Base-by-base conservation (phyloP, 2,888 invertebrate genomes). In the Sphecodes monilicornis region DNA sequence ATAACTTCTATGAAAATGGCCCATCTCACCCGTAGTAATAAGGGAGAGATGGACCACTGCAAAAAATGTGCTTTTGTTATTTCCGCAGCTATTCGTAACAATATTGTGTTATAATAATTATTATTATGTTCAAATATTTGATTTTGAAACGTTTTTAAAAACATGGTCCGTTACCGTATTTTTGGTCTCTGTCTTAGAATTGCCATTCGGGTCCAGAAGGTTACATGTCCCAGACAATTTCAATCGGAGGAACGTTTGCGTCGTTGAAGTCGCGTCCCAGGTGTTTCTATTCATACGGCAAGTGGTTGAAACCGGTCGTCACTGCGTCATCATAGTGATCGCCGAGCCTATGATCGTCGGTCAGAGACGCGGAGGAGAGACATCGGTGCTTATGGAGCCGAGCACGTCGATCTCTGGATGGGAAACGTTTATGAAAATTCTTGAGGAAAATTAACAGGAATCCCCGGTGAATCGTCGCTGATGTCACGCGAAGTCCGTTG, bases 401-500 rank as follows among this genome's bases (percentile, higher is more conserved):
- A 29, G 41, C 32, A 46, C 46, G 69, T 4, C n/a, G 66, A 60
- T 29, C 26, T 26, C 66, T 54, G 54, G 72, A 80, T 29, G 71
- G 72, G 36, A n/a, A 66, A 46, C n/a, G 18, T 83, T 86, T 79
- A 57, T 60, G 86, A 82, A 90, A 90, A 89, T 86, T 80, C 74
- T 88, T 72, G 78, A 89, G 88, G 91, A 92, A 91, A 89, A 89
- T 88, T 86, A 85, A 85, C 79, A 90, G 90, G 88, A 92, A 90
- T 91, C 85, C 88, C 91, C 88, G 82, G 41, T 88, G 88, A 86
- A 88, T 91, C 80, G 79, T 64, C 43, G 83, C 90, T 93, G 91
- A 92, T 92, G 92, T 93, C 91, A 93, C 89, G 88, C 88, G 80
- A 90, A 85, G 88, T 75, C 84, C 75, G 89, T 93, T 93, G 91